These are phyloP conservation scores for Apis laboriosa DNA, from an alignment of 1,140 invertebrate species.

Conservation along the genomic window DNA sequence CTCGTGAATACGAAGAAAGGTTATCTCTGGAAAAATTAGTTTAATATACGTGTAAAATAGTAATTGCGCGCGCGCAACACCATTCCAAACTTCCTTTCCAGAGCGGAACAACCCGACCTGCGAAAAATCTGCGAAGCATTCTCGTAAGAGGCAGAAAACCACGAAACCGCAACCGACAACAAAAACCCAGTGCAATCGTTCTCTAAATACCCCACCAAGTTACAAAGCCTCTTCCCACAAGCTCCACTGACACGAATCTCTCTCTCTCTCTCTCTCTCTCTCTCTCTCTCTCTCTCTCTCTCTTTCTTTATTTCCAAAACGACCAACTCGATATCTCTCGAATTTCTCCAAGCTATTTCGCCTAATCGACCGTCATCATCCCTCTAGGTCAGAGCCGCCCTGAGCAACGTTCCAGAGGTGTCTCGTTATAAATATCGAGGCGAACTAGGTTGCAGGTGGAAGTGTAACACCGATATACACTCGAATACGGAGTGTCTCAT, in stretches of 20 bases:
- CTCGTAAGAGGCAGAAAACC: not conserved
- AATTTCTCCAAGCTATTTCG: constrained; percentile 3
- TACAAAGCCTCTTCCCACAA: not conserved
- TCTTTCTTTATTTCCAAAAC: not conserved
- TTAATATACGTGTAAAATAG: no score
- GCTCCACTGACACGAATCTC: constrained; percentile 17
- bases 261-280: not conserved
- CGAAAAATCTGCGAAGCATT: not conserved
- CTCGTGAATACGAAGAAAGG: no score
- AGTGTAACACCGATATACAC: not conserved
- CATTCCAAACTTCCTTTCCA: not conserved
- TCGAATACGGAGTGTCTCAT: no score
- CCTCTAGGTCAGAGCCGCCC: not conserved
- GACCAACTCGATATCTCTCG: not conserved
- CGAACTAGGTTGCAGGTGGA: constrained; percentile 52
- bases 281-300: no score
- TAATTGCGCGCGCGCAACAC: not conserved
- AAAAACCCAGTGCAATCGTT: not conserved
- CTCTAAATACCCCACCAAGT: not conserved
- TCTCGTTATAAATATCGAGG: constrained; percentile 54
- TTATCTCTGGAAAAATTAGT: no score
- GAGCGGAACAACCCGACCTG: not conserved
- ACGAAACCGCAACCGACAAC: not conserved
- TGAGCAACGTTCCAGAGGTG: not conserved
- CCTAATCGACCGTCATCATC: constrained; percentile 4